Percentiles rank a stretch among this genome's conserved stretches.
Evolutionary conservation across 2,113 vertebrate genomes (phyloP).

Genomic region (Anas platyrhynchos): DNA sequence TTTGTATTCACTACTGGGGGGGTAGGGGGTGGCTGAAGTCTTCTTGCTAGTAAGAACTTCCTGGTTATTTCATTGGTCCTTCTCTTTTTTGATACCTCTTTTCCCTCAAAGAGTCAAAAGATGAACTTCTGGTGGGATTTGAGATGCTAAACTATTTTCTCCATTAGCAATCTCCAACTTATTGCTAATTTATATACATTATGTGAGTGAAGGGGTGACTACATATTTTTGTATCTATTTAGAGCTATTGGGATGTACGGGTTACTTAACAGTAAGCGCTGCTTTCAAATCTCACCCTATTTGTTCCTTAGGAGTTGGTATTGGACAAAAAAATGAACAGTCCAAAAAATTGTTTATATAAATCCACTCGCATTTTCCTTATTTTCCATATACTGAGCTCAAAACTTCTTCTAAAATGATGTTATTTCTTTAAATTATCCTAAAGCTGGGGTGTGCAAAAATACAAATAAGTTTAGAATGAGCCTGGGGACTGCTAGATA

Average conservation of each 20-base stretch:
- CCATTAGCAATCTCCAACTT: not conserved
- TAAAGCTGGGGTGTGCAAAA: not conserved
- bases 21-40: not conserved
- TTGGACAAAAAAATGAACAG: not conserved
- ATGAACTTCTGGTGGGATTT: not conserved
- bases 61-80: not conserved
- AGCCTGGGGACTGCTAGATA: not conserved
- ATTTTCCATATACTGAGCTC: not conserved
- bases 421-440: not conserved
- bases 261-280: not conserved
- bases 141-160: not conserved
- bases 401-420: not conserved
- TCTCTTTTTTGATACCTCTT: not conserved
- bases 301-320: not conserved
- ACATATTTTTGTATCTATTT: not conserved
- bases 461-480: not conserved
- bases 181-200: rapidly evolving
- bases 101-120: not conserved
- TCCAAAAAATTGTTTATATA: not conserved
- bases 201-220: not conserved
- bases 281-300: rapidly evolving
- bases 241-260: not conserved
- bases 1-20: not conserved
- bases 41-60: not conserved
- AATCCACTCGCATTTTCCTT: not conserved